Evolutionary conservation across 2,888 invertebrate genomes (phyloP).

Genomic region (Tachystola acroxantha): DNA sequence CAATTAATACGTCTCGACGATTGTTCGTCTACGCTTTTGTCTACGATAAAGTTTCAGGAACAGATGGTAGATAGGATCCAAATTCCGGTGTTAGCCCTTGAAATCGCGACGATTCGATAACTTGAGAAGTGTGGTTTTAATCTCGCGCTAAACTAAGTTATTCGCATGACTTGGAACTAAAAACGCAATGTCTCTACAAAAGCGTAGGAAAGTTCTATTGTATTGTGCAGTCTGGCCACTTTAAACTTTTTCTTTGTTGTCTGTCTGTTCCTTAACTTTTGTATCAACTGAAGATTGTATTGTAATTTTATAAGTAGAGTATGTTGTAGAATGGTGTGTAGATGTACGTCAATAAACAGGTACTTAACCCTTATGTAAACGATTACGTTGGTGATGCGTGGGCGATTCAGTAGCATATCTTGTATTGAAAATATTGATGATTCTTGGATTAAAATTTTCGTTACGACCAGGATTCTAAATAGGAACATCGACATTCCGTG

Average conservation of each 20-base stretch:
- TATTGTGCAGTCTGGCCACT: constrained; percentile 5
- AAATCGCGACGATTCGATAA: constrained; percentile 7
- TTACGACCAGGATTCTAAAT: no score
- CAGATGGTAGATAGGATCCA: constrained; percentile 12
- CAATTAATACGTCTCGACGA: constrained; percentile 54
- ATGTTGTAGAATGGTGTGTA: background rate
- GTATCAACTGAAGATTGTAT: background rate
- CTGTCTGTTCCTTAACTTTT: constrained; percentile 7
- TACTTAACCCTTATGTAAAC: no score
- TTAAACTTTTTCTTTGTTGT: constrained; percentile 10
- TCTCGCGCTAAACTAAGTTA: constrained; percentile 5
- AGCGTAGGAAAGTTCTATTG: constrained; percentile 1
- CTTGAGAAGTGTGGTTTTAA: constrained; percentile 9
- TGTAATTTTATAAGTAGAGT: background rate
- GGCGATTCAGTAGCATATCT: no score
- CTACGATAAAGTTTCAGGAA: constrained; percentile 11
- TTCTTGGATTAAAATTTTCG: no score
- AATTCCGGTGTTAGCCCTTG: constrained; percentile 5
- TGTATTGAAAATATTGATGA: no score
- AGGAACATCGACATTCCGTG: no score
- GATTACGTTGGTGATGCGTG: no score
- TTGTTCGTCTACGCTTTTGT: constrained; percentile 31
- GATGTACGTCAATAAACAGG: background rate
- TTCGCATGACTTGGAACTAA: constrained; percentile 6
- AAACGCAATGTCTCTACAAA: background rate